phyloP scores from a whole-genome alignment of 2,797 vertebrate species.

The Thripadectes ignobilis region DNA sequence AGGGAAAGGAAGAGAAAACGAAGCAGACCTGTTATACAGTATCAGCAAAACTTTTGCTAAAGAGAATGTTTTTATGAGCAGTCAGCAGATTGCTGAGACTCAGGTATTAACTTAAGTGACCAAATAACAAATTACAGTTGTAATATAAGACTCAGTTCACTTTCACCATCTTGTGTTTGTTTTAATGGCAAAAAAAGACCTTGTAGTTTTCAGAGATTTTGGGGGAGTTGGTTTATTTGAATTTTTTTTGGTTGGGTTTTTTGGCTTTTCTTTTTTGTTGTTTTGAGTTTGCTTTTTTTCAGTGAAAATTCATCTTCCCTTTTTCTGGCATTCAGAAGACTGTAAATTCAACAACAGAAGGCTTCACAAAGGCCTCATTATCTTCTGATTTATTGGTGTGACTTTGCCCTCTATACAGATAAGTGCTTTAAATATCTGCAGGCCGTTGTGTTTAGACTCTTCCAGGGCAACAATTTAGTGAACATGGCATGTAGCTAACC shows the following conservation, averaged over 20 bases:
- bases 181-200: neutral
- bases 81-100: neutral
- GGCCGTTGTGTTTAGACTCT: neutral
- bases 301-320: neutral
- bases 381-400: neutral
- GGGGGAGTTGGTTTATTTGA: neutral
- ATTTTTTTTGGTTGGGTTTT: neutral
- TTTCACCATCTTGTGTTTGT: neutral
- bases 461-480: neutral
- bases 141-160: neutral
- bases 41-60: conserved; percentile 24
- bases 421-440: neutral
- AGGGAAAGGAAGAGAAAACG: neutral
- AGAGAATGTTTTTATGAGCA: neutral
- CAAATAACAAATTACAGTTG: neutral
- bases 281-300: neutral
- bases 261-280: neutral
- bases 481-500: neutral
- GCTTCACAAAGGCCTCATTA: neutral
- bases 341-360: neutral
- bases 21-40: neutral
- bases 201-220: neutral
- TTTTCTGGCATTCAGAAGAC: neutral
- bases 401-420: neutral
- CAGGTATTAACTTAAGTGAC: neutral